Evolutionary conservation across 2,113 vertebrate genomes (phyloP).

Genomic region (Peromyscus californicus): DNA sequence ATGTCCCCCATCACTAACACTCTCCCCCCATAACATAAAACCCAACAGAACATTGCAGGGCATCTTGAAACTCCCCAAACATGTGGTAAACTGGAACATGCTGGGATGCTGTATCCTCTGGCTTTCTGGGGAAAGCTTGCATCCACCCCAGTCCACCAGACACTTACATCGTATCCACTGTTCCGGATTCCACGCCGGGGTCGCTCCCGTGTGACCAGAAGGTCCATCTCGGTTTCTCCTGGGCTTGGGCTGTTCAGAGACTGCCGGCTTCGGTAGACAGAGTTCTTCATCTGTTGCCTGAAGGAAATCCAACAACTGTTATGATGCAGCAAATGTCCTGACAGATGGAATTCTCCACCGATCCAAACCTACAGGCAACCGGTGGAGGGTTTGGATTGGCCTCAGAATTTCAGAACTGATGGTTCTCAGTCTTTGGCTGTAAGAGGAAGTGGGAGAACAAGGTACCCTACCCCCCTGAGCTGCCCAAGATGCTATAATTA

Average conservation of each 20-base stretch:
- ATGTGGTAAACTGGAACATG: background rate
- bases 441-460: constrained; percentile 36
- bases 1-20: no score
- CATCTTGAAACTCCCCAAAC: constrained; percentile 35
- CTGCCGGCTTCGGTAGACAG: constrained; percentile 96
- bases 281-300: constrained; percentile 95
- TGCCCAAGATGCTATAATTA: constrained; percentile 14
- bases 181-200: constrained; percentile 97
- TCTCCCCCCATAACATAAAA: background rate
- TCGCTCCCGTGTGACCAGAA: constrained; percentile 97
- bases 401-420: constrained; percentile 64
- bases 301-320: constrained; percentile 81
- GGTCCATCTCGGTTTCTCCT: constrained; percentile 99
- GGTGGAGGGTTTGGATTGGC: constrained; percentile 69
- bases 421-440: constrained; percentile 13
- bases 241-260: constrained; percentile 98
- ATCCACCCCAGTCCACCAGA: background rate
- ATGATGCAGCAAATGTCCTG: constrained; percentile 80
- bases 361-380: constrained; percentile 78
- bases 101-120: background rate
- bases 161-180: constrained; percentile 98
- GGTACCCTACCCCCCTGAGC: background rate
- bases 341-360: constrained; percentile 85
- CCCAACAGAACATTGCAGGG: background rate
- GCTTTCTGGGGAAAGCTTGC: background rate